Conservation (phyloP, 2,888 invertebrate species). For the Ethmia dodecea region DNA sequence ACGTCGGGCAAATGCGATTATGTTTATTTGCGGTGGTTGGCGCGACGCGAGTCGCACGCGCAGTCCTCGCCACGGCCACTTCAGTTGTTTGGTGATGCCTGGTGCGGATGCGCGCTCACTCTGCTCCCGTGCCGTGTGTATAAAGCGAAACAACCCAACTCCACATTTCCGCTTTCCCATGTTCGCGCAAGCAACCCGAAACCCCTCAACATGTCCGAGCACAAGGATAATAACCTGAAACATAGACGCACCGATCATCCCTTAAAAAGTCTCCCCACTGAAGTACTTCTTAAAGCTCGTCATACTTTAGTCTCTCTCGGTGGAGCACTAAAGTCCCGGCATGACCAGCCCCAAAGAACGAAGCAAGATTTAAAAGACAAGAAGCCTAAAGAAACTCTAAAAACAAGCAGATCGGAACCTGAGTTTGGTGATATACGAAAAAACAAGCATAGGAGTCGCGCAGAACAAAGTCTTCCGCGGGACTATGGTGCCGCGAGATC, state of each 20-base stretch:
- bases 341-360: conserved; percentile 38
- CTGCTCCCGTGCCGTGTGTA: not conserved
- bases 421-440: conserved; percentile 56
- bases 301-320: conserved; percentile 64
- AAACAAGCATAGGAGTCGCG: conserved; percentile 51
- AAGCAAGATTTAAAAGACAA: conserved; percentile 71
- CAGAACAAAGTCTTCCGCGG: conserved; percentile 36
- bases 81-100: conserved; percentile 56
- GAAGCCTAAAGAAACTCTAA: conserved; percentile 51
- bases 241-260: conserved; percentile 57
- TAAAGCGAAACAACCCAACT: conserved; percentile 9
- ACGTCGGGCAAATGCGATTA: too few species aligned
- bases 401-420: conserved; percentile 57
- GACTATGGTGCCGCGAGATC: conserved; percentile 39
- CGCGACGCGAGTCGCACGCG: conserved; percentile 59
- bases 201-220: conserved; percentile 50
- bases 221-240: conserved; percentile 45
- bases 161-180: conserved; percentile 18
- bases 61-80: conserved; percentile 43
- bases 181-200: conserved; percentile 22
- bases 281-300: conserved; percentile 63
- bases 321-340: conserved; percentile 65
- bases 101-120: conserved; percentile 45
- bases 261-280: conserved; percentile 63
- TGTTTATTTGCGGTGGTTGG: conserved; percentile 69